phyloP scores from a whole-genome alignment of 35 echinoderm and acorn worm species.

The Stichopus chloronotus region DNA sequence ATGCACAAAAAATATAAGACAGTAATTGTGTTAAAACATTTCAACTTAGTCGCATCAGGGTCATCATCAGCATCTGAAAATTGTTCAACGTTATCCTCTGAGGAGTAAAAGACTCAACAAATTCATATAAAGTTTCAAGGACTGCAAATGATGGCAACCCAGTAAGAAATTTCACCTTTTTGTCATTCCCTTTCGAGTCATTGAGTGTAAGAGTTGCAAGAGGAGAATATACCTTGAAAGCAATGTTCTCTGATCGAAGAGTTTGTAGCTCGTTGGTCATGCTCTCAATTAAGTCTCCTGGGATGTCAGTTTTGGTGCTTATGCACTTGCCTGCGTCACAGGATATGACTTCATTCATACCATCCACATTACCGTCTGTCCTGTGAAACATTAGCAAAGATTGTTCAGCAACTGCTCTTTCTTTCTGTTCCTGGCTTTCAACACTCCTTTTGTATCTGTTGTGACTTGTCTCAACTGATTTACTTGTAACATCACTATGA shows the following conservation, averaged over 20 bases:
- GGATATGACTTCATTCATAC: constrained; percentile 10
- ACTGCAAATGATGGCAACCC: background rate
- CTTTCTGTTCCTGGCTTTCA: background rate
- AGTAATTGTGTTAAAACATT: background rate
- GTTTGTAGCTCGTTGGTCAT: background rate
- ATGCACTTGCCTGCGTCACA: background rate
- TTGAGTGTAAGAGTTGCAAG: background rate
- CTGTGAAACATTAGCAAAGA: background rate
- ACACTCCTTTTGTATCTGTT: constrained; percentile 10
- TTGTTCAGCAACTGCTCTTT: background rate
- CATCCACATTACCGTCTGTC: background rate
- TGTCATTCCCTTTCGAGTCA: background rate
- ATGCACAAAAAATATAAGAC: background rate
- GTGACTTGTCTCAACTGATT: background rate
- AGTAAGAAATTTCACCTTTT: background rate
- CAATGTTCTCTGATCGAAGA: constrained; percentile 5
- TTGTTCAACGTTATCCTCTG: background rate
- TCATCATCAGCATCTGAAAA: background rate
- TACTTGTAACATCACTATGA: background rate
- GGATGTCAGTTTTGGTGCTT: background rate
- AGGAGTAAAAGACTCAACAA: background rate
- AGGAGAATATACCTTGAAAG: background rate
- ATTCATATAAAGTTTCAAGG: background rate
- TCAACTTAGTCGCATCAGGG: background rate
- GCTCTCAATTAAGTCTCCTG: constrained; percentile 3